phyloP scores from a whole-genome alignment of 1,140 invertebrate species.

The Heliconius nattereri region DNA sequence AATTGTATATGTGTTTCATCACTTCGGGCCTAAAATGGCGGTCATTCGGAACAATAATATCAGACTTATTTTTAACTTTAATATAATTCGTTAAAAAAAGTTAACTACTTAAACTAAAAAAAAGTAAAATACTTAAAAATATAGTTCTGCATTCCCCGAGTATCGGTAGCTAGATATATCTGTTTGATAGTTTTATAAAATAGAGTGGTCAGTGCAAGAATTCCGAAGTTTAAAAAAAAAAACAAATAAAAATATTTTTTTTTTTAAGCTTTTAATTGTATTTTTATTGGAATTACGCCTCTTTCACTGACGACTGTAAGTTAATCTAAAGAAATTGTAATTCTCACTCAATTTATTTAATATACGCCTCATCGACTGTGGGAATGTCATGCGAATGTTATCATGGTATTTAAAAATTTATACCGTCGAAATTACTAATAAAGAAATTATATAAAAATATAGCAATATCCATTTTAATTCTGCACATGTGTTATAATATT shows the following conservation, averaged over 20 bases:
- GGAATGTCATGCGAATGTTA: background rate
- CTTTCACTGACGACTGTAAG: background rate
- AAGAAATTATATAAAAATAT: too few relatives aligned
- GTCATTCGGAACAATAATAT: background rate
- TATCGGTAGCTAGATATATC: conserved; percentile 10
- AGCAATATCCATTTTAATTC: too few relatives aligned
- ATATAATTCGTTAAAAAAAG: background rate
- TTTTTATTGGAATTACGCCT: background rate
- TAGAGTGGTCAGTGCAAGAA: background rate
- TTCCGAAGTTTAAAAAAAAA: too few relatives aligned
- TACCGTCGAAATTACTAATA: background rate
- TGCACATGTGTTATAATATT: too few relatives aligned
- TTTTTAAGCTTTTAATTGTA: background rate
- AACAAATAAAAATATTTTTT: background rate
- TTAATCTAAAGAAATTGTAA: background rate
- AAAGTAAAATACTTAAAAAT: background rate
- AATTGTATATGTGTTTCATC: background rate
- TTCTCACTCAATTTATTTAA: background rate
- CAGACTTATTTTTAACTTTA: background rate
- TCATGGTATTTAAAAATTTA: background rate
- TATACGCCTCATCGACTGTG: background rate
- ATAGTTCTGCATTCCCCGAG: conserved; percentile 33
- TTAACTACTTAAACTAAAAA: background rate
- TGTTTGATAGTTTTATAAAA: conserved; percentile 33
- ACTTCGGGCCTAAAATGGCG: conserved; percentile 1